These are phyloP conservation scores for Neosilurus hyrtlii DNA, from an alignment of 2,797 vertebrate genomes.

Conservation along the genomic window DNA sequence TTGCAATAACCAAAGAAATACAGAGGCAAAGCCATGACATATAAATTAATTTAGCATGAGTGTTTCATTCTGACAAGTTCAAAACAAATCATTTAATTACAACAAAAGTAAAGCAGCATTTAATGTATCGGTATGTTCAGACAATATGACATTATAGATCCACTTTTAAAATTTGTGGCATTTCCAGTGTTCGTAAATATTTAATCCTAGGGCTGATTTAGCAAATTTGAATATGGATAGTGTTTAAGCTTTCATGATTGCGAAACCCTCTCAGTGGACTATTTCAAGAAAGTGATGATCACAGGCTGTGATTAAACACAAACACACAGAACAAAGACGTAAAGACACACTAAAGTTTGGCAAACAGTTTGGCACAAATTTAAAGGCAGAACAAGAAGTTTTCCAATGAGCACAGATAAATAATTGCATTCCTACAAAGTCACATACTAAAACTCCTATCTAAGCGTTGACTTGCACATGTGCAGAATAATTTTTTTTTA, in stretches of 20 bases:
- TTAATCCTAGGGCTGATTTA: slow-evolving; percentile 44
- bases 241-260: slow-evolving; percentile 45
- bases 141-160: slow-evolving; percentile 26
- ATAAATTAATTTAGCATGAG: slow-evolving; percentile 25
- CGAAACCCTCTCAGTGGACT: slow-evolving; percentile 39
- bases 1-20: slow-evolving; percentile 46
- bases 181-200: slow-evolving; percentile 31
- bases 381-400: slow-evolving; percentile 70
- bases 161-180: slow-evolving; percentile 31
- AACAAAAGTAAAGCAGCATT: slow-evolving; percentile 32
- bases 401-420: slow-evolving; percentile 65
- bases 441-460: slow-evolving; percentile 68
- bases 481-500: slow-evolving; percentile 67
- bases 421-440: slow-evolving; percentile 65
- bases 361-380: slow-evolving; percentile 79
- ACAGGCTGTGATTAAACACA: slow-evolving; percentile 49
- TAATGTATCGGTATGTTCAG: slow-evolving; percentile 20
- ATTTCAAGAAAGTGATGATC: slow-evolving; percentile 40
- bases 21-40: slow-evolving; percentile 48
- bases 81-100: slow-evolving; percentile 32
- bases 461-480: slow-evolving; percentile 67
- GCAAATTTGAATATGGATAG: slow-evolving; percentile 25
- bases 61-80: slow-evolving; percentile 35
- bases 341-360: slow-evolving; percentile 66
- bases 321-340: slow-evolving; percentile 52